phyloP scores from a whole-genome alignment of 2,888 invertebrate genomes.

The Lacanobia oleracea region DNA sequence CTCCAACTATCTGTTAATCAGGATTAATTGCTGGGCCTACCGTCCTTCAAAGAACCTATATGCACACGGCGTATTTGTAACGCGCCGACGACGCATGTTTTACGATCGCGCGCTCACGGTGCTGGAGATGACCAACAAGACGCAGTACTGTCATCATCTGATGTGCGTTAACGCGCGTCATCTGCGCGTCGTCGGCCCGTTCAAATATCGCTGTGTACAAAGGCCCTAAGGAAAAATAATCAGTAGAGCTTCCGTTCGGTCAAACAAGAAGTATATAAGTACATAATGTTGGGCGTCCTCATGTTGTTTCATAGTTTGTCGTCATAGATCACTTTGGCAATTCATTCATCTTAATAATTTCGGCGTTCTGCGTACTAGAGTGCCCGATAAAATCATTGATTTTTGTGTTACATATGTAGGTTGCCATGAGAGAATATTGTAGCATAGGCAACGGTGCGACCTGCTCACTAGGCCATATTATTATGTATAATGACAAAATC shows the following conservation, averaged over 20 bases:
- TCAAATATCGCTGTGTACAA: too few relatives aligned
- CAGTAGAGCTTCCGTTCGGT: not conserved
- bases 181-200: too few relatives aligned
- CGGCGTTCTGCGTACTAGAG: constrained; percentile 2
- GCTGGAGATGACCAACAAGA: too few relatives aligned
- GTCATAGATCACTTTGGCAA: constrained; percentile 46
- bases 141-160: too few relatives aligned
- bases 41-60: not conserved
- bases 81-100: too few relatives aligned
- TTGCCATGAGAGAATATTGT: not conserved
- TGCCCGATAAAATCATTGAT: constrained; percentile 30
- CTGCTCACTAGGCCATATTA: not conserved
- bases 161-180: too few relatives aligned
- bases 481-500: not conserved
- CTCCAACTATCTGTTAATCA: not conserved
- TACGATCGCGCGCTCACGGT: too few relatives aligned
- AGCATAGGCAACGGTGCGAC: not conserved
- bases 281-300: not conserved
- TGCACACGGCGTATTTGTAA: too few relatives aligned
- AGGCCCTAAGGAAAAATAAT: not conserved
- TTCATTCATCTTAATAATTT: constrained; percentile 34
- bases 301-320: constrained; percentile 14
- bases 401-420: not conserved
- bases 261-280: not conserved
- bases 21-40: not conserved